These are phyloP conservation scores for Patella caerulea DNA, from an alignment of 2,888 invertebrate species.

Conservation along the genomic window DNA sequence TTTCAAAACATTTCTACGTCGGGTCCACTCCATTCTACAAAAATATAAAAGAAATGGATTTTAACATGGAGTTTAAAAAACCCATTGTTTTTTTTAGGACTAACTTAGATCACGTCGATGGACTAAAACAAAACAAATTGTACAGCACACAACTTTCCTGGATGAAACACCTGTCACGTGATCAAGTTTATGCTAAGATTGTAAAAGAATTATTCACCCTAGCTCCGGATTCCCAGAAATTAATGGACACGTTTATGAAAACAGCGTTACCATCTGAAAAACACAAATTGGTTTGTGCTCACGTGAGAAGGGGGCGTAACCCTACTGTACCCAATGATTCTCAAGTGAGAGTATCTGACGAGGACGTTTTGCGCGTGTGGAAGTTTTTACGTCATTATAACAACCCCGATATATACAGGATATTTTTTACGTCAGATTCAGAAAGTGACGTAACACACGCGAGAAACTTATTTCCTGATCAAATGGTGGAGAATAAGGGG, in stretches of 20 bases:
- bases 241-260: constrained; percentile 13
- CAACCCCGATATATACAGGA: not conserved
- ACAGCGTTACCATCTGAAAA: not conserved
- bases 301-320: constrained; percentile 28
- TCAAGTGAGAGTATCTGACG: not conserved
- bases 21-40: not conserved
- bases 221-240: not conserved
- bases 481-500: constrained; percentile 22
- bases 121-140: constrained; percentile 14
- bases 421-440: constrained; percentile 27
- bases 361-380: constrained; percentile 8
- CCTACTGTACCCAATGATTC: constrained; percentile 27
- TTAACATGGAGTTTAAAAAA: constrained; percentile 19
- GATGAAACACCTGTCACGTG: not conserved
- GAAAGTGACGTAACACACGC: constrained; percentile 19
- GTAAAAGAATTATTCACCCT: constrained; percentile 18
- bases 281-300: constrained; percentile 26
- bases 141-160: constrained; percentile 17
- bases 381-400: constrained; percentile 19
- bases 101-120: constrained; percentile 17
- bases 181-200: constrained; percentile 15
- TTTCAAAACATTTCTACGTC: not conserved
- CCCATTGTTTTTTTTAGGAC: constrained; percentile 22
- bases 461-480: constrained; percentile 16
- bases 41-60: constrained; percentile 14